These are phyloP conservation scores for Petrosia ficiformis DNA, from an alignment of 37 sponge, comb jelly and placozoan species.

Conservation along the genomic window DNA sequence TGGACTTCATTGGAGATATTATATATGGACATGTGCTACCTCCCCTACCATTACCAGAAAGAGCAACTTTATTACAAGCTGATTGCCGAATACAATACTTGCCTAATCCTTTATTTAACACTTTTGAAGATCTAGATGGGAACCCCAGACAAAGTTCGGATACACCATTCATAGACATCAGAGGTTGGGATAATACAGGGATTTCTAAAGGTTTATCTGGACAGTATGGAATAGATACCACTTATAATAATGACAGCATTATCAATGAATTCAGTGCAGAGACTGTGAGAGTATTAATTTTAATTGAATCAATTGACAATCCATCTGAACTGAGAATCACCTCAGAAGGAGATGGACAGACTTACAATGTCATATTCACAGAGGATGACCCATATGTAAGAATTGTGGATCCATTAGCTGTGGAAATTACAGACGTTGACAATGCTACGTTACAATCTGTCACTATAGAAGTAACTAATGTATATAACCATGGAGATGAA, in stretches of 20 bases:
- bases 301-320: slow-evolving; percentile 72
- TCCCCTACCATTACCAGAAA: slow-evolving; percentile 57
- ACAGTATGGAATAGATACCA: slow-evolving; percentile 74
- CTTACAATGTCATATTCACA: slow-evolving; percentile 33
- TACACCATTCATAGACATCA: slow-evolving; percentile 52
- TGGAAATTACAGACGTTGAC: slow-evolving; percentile 65
- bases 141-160: slow-evolving; percentile 49
- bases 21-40: slow-evolving; percentile 68
- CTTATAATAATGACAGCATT: slow-evolving; percentile 74
- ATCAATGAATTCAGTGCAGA: slow-evolving; percentile 75
- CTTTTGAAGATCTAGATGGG: slow-evolving; percentile 60
- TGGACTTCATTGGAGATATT: slow-evolving; percentile 76
- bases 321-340: slow-evolving; percentile 46
- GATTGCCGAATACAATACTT: slow-evolving; percentile 76
- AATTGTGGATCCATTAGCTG: slow-evolving; percentile 57
- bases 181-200: slow-evolving; percentile 90
- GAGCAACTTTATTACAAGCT: slow-evolving; percentile 71
- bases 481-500: slow-evolving; percentile 52
- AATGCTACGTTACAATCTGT: slow-evolving; percentile 61
- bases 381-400: slow-evolving; percentile 64
- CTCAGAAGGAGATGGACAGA: slow-evolving; percentile 24
- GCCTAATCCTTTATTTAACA: slow-evolving; percentile 70
- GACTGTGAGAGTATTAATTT: slow-evolving; percentile 24
- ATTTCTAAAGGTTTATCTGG: slow-evolving; percentile 53
- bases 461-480: slow-evolving; percentile 32